Conservation (phyloP, 2,888 invertebrate genomes). For the Phlogophora meticulosa region DNA sequence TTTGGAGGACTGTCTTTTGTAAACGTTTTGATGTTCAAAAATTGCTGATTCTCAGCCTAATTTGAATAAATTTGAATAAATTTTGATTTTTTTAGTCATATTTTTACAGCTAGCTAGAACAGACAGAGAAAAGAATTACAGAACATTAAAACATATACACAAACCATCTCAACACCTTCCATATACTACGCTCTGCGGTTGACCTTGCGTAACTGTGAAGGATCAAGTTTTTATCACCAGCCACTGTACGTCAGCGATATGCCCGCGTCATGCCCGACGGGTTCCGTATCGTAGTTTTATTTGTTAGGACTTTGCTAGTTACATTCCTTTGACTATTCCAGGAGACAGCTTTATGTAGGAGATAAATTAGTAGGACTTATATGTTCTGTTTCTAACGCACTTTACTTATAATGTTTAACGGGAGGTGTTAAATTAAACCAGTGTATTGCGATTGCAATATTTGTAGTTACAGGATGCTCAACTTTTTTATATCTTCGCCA, state of each 20-base stretch:
- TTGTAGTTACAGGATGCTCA: constrained; percentile 10
- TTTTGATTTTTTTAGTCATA: too few relatives aligned
- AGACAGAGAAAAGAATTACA: too few relatives aligned
- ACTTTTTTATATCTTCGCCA: constrained; percentile 19
- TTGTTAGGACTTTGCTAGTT: constrained; percentile 44
- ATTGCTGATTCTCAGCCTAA: too few relatives aligned
- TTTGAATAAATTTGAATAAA: too few relatives aligned
- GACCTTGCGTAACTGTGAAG: constrained; percentile 69
- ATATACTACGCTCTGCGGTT: constrained; percentile 60
- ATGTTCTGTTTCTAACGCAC: constrained; percentile 3
- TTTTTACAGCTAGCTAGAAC: too few relatives aligned
- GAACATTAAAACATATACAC: too few relatives aligned
- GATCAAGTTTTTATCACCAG: constrained; percentile 69
- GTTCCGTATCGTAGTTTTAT: constrained; percentile 57
- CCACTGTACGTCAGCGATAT: constrained; percentile 40
- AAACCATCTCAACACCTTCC: constrained; percentile 20
- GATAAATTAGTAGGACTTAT: constrained; percentile 24
- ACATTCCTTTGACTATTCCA: constrained; percentile 57
- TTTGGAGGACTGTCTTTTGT: too few relatives aligned
- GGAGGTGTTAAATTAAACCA: constrained; percentile 7
- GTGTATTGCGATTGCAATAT: constrained; percentile 16
- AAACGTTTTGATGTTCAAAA: too few relatives aligned
- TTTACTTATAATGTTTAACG: constrained; percentile 12
- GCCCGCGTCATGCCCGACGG: constrained; percentile 51
- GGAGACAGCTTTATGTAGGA: constrained; percentile 35